Percentiles rank a stretch among this genome's conserved stretches.
Evolutionary conservation across 2,113 vertebrate genomes (phyloP).

Genomic region (Australoheros scitulus): DNA sequence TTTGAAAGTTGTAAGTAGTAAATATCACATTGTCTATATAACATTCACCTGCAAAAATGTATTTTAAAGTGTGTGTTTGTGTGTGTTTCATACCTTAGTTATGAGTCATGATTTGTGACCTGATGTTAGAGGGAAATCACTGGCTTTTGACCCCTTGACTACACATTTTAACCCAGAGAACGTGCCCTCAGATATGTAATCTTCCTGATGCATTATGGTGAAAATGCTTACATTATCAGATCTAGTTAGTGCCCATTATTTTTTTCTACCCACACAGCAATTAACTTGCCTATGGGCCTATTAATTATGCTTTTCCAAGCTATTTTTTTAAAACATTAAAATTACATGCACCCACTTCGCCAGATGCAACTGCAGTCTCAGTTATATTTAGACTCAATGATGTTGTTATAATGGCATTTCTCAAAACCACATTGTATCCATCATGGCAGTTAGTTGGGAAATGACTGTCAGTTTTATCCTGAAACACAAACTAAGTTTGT

Average conservation of each 20-base stretch:
- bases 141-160: background rate
- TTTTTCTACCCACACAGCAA: conserved; percentile 12
- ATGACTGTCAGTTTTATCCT: background rate
- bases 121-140: background rate
- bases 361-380: conserved; percentile 26
- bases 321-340: conserved; percentile 4
- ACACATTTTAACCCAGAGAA: background rate
- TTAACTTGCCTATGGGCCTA: conserved; percentile 23
- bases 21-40: background rate
- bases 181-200: background rate
- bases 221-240: conserved; percentile 2
- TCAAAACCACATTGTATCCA: background rate
- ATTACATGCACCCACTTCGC: conserved; percentile 3
- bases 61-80: background rate
- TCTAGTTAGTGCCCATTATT: background rate
- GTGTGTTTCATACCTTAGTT: background rate
- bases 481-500: conserved; percentile 3
- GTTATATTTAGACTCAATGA: conserved; percentile 31
- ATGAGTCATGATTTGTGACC: background rate
- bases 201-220: background rate
- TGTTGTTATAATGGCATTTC: conserved; percentile 3
- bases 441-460: conserved; percentile 6
- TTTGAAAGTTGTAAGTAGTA: background rate
- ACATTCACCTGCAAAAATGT: background rate
- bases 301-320: conserved; percentile 31